phyloP scores from a whole-genome alignment of 1,140 invertebrate species.

The Drosophila eugracilis region DNA sequence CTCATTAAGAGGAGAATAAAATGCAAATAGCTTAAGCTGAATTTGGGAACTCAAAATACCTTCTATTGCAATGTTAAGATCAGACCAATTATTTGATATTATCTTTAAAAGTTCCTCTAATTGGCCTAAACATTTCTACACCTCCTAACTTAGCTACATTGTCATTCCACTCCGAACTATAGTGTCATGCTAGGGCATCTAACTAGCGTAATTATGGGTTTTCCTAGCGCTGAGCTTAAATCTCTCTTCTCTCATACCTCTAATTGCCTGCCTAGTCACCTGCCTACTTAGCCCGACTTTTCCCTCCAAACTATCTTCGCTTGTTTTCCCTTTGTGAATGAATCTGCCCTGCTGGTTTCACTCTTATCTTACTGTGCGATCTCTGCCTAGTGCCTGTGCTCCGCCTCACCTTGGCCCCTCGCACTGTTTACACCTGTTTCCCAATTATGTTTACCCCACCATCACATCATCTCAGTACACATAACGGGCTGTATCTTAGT shows the following conservation, averaged over 20 bases:
- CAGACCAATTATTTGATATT: background rate
- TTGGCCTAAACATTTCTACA: background rate
- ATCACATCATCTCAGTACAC: conserved; percentile 43
- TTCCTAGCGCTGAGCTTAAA: background rate
- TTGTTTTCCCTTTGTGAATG: conserved; percentile 13
- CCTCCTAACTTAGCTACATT: background rate
- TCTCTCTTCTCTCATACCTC: conserved; percentile 6
- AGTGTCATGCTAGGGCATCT: background rate
- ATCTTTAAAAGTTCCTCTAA: background rate
- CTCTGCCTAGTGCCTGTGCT: conserved; percentile 22
- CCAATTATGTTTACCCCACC: conserved; percentile 63
- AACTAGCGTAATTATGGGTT: background rate
- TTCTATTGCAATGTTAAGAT: no score
- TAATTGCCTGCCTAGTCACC: conserved; percentile 34
- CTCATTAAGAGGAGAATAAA: background rate
- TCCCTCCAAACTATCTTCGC: background rate
- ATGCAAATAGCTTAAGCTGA: no score
- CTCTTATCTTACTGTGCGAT: conserved; percentile 44
- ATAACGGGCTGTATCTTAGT: conserved; percentile 5
- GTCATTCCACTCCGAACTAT: background rate
- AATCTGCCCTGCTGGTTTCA: conserved; percentile 40
- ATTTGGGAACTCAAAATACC: no score
- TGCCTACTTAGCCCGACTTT: background rate
- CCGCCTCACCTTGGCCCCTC: background rate
- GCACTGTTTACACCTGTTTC: conserved; percentile 70